Evolutionary conservation across 2,113 vertebrate genomes (phyloP).

Genomic region (Psilopsiagon aymara): DNA sequence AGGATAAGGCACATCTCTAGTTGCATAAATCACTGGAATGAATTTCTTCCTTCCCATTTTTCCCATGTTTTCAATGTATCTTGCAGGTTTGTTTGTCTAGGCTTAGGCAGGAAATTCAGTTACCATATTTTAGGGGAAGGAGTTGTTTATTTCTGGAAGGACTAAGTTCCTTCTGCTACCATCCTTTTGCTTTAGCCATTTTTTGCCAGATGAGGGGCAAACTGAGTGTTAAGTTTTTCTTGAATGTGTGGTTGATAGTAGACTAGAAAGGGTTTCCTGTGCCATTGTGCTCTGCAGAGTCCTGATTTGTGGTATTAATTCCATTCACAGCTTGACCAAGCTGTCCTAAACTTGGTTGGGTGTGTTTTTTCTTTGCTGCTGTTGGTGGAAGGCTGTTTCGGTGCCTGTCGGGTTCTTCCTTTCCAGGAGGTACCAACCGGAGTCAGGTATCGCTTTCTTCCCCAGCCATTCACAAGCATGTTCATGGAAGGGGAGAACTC

Average conservation of each 20-base stretch:
- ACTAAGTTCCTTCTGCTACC: background rate
- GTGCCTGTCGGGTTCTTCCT: background rate
- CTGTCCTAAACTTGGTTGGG: background rate
- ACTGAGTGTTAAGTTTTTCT: background rate
- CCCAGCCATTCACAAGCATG: fast-evolving
- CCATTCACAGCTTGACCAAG: background rate
- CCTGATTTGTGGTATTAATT: background rate
- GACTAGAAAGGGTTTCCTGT: background rate
- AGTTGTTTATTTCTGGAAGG: background rate
- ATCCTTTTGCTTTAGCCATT: background rate
- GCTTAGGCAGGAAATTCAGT: background rate
- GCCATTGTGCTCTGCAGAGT: background rate
- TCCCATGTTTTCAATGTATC: background rate
- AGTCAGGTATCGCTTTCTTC: background rate
- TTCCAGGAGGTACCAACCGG: background rate
- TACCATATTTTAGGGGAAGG: background rate
- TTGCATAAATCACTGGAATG: background rate
- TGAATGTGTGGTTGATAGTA: fast-evolving
- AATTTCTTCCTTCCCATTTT: background rate
- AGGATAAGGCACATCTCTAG: background rate
- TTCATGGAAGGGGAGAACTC: background rate
- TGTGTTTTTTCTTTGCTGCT: background rate
- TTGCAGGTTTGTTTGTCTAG: background rate
- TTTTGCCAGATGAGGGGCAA: background rate
- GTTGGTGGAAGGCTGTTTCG: background rate